Evolutionary conservation across 2,888 invertebrate genomes (phyloP), one percentile per base, ranked within the genome.

Genomic region (Nomada ferruginata): DNA sequence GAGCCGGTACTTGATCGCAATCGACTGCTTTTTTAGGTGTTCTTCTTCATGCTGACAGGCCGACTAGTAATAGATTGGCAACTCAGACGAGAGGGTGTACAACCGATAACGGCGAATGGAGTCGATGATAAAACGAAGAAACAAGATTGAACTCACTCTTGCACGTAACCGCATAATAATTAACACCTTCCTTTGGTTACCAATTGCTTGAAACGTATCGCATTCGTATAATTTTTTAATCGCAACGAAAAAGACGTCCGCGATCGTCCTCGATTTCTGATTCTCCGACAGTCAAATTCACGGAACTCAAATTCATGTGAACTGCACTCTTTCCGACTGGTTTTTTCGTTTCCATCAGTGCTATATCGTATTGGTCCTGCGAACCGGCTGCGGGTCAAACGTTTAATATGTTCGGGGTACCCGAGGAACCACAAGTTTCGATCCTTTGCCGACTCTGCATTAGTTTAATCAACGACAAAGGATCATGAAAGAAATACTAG

Each of bases 1-100:
- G 23, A 13, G 5, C 36, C 36, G 36, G 36, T 36, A n/a, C 13
- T 13, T 44, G 18, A 11, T 63, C 2, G 26, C 26, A 26, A 29
- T 42, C 13, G 15, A 7, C 9, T 55, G 23, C 29, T 29, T 7
- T 82, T 85, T 87, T 89, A 95, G 95, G 95, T 95, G 65, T 98
- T 98, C 94, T 97, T 98, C 93, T 98, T 98, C 93, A 98, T 98
- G 98, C 94, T 98, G 64, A 96, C 96, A 86, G 98, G 98, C 82
- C 95, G 98, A 87, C 95, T 98, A 84, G 98, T 98, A 29, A 98
- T 98, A 82, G 98, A 95, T 90, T 96, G 95, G 94, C 96, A 96
- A 90, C 93, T 96, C 29, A 95, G 94, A 86, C 93, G 95, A 80
- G 94, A 95, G 89, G 92, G 93, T 18, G 90, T 91, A 70, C 92